These are phyloP conservation scores for Mormyrus hasselquistii DNA, from an alignment of 2,797 vertebrate species.

Conservation along the genomic window DNA sequence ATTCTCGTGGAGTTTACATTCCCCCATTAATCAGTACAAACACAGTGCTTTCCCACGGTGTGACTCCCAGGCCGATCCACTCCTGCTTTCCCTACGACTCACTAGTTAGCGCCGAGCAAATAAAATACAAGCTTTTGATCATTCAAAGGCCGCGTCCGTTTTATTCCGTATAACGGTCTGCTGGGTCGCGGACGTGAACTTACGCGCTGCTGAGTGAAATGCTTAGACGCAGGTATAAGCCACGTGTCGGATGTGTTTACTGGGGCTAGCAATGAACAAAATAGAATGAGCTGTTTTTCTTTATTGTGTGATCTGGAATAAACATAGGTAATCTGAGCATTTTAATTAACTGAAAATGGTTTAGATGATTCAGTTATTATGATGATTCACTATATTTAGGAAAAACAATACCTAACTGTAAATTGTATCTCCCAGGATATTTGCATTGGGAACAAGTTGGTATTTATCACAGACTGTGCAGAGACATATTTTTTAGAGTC, in stretches of 20 bases:
- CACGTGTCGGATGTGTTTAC: not conserved
- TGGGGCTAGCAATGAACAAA: not conserved
- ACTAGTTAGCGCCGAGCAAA: not conserved
- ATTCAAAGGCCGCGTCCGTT: not conserved
- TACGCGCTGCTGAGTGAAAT: not conserved
- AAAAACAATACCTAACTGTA: not conserved
- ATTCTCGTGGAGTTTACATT: not conserved
- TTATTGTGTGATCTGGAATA: not conserved
- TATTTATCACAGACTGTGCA: not conserved
- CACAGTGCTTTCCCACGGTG: not conserved
- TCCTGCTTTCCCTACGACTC: not conserved
- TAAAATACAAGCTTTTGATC: slow-evolving; percentile 3
- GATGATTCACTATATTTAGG: not conserved
- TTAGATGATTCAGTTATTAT: not conserved
- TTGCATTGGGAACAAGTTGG: not conserved
- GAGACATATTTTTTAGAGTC: not conserved
- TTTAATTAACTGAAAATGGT: not conserved
- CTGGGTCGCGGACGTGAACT: not conserved
- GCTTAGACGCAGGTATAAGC: not conserved
- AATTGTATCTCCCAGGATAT: not conserved
- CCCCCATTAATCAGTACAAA: slow-evolving; percentile 5
- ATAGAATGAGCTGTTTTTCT: not conserved
- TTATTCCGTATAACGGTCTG: not conserved
- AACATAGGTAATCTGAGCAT: not conserved
- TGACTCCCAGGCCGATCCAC: not conserved